Conservation (phyloP, 2,797 vertebrate genomes). For the Cephalopachus bancanus region DNA sequence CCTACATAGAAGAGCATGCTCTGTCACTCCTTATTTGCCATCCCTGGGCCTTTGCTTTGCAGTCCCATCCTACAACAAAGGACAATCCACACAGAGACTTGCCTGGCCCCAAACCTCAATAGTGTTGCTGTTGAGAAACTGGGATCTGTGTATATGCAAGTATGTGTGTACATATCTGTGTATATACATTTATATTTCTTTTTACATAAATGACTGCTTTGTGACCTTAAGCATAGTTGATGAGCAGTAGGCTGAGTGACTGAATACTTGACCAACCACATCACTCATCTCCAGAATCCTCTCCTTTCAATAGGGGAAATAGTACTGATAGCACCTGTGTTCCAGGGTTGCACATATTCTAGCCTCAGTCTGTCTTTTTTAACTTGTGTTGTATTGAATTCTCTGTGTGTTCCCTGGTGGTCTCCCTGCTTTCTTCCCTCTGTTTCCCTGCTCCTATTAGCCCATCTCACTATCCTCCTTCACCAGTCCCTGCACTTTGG, state of each 20-base stretch:
- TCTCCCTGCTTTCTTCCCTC: neutral
- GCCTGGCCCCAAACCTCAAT: neutral
- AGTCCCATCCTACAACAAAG: neutral
- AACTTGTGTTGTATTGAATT: neutral
- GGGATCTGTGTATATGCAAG: neutral
- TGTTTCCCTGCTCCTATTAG: neutral
- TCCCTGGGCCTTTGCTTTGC: neutral
- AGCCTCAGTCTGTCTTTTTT: neutral
- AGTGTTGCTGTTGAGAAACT: neutral
- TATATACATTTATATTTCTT: neutral
- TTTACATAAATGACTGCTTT: neutral
- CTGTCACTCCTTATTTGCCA: rapidly evolving
- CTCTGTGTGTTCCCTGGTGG: no score
- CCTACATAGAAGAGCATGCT: neutral
- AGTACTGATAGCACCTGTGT: neutral
- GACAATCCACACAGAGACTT: neutral
- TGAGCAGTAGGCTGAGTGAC: neutral
- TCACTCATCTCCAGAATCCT: neutral
- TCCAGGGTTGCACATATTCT: neutral
- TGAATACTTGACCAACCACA: neutral
- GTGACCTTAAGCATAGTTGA: neutral
- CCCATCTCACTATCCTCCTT: neutral
- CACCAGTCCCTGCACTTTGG: no score
- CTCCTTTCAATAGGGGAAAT: neutral
- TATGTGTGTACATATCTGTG: neutral